Conservation (phyloP, 2,113 vertebrate species). For the Megaceryle maxima region DNA sequence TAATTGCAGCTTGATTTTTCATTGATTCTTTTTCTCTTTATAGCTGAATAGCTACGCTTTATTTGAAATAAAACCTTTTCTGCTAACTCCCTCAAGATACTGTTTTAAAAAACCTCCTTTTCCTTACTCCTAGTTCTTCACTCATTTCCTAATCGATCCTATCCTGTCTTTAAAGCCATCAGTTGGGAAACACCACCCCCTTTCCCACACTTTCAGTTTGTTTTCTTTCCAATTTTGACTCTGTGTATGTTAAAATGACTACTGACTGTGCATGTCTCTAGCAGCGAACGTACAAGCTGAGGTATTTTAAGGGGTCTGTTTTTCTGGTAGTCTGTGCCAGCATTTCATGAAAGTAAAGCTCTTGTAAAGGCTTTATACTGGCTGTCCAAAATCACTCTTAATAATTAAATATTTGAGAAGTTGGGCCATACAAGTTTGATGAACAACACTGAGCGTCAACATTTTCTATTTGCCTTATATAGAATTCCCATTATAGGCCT, state of each 20-base stretch:
- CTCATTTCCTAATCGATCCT: neutral
- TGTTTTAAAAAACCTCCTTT: neutral
- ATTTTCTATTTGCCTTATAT: neutral
- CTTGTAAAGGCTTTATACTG: neutral
- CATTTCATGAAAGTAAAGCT: neutral
- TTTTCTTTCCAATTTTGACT: neutral
- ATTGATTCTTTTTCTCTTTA: neutral
- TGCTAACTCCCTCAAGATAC: neutral
- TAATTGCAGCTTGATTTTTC: neutral
- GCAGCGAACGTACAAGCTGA: neutral
- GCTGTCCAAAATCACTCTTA: neutral
- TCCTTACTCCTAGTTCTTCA: neutral
- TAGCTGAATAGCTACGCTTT: neutral
- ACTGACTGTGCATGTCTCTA: neutral
- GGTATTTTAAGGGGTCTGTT: neutral
- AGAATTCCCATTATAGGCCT: neutral
- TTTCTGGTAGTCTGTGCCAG: neutral
- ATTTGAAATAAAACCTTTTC: neutral
- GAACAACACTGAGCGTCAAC: neutral
- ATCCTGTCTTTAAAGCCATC: neutral
- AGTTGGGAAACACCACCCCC: neutral
- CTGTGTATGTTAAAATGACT: neutral
- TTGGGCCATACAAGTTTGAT: neutral
- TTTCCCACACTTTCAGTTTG: neutral
- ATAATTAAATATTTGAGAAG: neutral